Conservation (phyloP, 2,113 vertebrate species). For the Tachysurus vachellii region DNA sequence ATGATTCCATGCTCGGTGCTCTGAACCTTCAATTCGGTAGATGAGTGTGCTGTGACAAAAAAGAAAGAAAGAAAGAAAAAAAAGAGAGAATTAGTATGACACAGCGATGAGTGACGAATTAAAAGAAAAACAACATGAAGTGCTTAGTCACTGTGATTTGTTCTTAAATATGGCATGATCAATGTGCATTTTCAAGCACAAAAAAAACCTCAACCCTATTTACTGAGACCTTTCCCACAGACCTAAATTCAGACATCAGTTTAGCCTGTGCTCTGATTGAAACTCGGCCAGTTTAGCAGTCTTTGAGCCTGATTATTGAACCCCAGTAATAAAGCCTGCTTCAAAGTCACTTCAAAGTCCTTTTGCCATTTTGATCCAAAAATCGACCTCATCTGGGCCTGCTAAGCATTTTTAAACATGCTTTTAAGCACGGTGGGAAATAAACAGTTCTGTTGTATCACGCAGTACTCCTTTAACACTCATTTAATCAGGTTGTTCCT, state of each 20-base stretch:
- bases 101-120: background rate
- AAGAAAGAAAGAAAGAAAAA: constrained; percentile 8
- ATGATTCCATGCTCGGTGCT: constrained; percentile 94
- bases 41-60: constrained; percentile 83
- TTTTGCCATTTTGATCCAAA: background rate
- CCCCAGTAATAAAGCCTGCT: background rate
- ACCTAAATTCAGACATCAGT: background rate
- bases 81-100: background rate
- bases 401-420: background rate
- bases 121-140: background rate
- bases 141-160: background rate
- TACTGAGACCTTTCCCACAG: background rate
- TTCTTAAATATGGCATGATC: background rate
- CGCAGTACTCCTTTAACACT: background rate
- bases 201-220: background rate
- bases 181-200: background rate
- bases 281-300: background rate
- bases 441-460: background rate
- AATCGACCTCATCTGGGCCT: background rate
- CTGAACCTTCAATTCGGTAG: constrained; percentile 82
- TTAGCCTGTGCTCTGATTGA: background rate
- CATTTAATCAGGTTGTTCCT: background rate
- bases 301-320: background rate
- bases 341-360: background rate
- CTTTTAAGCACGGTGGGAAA: background rate